phyloP scores from a whole-genome alignment of 2,113 vertebrate genomes.

The Chunga burmeisteri region DNA sequence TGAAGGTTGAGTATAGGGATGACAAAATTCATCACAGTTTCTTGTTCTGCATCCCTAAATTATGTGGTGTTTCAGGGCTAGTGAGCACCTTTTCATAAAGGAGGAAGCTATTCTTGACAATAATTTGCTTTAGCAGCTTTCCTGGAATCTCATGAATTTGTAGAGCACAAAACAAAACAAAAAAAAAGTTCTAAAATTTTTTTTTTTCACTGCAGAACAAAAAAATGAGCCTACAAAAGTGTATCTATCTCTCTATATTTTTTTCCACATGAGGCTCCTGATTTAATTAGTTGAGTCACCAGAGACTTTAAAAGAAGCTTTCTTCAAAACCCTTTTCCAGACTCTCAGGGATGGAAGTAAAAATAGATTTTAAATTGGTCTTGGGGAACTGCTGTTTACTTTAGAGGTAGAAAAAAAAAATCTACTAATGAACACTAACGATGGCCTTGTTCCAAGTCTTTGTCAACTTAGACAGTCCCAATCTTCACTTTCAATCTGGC shows the following conservation, averaged over 20 bases:
- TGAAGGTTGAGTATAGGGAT: background rate
- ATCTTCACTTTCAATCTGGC: background rate
- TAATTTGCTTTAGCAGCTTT: background rate
- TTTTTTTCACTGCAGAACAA: background rate
- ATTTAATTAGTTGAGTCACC: constrained; percentile 9
- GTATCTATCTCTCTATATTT: background rate
- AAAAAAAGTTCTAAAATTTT: background rate
- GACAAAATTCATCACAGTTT: background rate
- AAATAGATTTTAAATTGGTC: constrained; percentile 28
- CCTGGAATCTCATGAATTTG: background rate
- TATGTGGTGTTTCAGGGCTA: background rate
- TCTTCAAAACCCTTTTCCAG: background rate
- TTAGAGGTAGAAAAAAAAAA: background rate
- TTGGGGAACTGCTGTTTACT: background rate
- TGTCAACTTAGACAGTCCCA: background rate
- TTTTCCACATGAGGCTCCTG: background rate
- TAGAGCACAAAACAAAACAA: background rate
- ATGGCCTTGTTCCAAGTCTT: background rate
- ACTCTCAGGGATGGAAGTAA: background rate
- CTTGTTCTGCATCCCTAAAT: background rate
- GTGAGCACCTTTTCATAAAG: background rate
- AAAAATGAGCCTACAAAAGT: background rate
- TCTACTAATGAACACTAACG: background rate
- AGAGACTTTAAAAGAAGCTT: constrained; percentile 8
- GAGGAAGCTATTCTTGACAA: background rate